A percentile compares a stretch with the other conserved stretches of the same genome.
Conservation (phyloP, 2,888 invertebrate species). For the Diabrotica balteata region DNA sequence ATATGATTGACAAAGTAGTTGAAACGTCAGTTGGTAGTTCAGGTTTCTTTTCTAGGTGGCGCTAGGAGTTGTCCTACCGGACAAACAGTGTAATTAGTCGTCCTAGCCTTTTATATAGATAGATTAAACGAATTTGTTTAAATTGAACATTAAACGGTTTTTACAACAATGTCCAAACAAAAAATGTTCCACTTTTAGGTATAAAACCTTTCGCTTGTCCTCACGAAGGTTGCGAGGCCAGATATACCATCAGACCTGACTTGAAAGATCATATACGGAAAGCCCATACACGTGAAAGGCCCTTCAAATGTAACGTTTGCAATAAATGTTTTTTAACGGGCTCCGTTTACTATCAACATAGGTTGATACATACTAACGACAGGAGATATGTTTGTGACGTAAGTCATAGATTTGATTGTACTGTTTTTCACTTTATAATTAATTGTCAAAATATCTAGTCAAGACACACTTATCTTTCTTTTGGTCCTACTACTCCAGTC, state of each 20-base stretch:
- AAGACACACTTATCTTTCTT: too few species aligned
- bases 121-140: too few species aligned
- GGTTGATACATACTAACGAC: conserved; percentile 69
- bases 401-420: conserved; percentile 27
- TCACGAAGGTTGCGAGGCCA: conserved; percentile 67
- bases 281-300: conserved; percentile 70
- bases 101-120: too few species aligned
- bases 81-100: too few species aligned
- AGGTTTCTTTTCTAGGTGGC: too few species aligned
- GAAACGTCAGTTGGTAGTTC: too few species aligned
- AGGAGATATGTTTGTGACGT: conserved; percentile 70
- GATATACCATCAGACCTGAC: conserved; percentile 70
- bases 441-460: neutral
- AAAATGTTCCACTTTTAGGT: conserved; percentile 54
- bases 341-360: conserved; percentile 70
- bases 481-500: too few species aligned
- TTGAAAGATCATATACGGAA: conserved; percentile 70
- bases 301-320: conserved; percentile 69
- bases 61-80: too few species aligned
- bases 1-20: too few species aligned
- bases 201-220: conserved; percentile 70
- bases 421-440: neutral
- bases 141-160: neutral
- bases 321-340: conserved; percentile 70
- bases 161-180: neutral